Evolutionary conservation across 2,113 vertebrate genomes (phyloP).

Genomic region (Penelope pileata): DNA sequence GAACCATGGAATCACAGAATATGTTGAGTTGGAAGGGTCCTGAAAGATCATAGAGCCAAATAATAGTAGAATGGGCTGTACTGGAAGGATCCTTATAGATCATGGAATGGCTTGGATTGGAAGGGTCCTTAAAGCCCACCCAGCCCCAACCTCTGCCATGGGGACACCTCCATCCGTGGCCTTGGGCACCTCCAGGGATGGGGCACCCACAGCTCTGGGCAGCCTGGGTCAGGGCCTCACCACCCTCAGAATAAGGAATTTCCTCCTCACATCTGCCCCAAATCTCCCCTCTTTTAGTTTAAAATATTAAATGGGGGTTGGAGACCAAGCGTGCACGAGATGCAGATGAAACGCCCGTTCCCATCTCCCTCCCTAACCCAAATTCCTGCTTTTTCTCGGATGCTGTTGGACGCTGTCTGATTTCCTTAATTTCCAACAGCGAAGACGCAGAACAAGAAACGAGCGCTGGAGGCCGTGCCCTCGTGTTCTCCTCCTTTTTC

Average conservation of each 20-base stretch:
- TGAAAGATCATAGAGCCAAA: no score
- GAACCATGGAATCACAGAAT: no score
- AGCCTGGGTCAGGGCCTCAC: not conserved
- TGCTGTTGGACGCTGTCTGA: not conserved
- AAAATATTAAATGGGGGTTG: not conserved
- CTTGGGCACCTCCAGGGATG: not conserved
- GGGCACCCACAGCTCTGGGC: not conserved
- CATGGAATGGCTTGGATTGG: no score
- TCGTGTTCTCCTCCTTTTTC: accelerated
- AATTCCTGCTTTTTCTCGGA: not conserved
- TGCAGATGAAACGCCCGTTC: accelerated
- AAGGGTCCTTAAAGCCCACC: not conserved
- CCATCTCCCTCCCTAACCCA: not conserved
- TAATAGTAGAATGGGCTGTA: no score
- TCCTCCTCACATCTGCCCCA: not conserved
- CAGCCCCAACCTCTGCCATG: not conserved
- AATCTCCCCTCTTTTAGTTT: not conserved
- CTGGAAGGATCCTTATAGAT: no score
- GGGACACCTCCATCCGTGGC: no score
- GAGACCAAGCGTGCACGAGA: accelerated
- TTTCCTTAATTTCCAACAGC: not conserved
- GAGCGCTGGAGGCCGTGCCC: accelerated
- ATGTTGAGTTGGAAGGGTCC: no score
- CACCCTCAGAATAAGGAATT: not conserved
- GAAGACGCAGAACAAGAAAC: accelerated